These are phyloP conservation scores for Trichomycterus rosablanca DNA, from an alignment of 2,113 vertebrate species.

Conservation along the genomic window DNA sequence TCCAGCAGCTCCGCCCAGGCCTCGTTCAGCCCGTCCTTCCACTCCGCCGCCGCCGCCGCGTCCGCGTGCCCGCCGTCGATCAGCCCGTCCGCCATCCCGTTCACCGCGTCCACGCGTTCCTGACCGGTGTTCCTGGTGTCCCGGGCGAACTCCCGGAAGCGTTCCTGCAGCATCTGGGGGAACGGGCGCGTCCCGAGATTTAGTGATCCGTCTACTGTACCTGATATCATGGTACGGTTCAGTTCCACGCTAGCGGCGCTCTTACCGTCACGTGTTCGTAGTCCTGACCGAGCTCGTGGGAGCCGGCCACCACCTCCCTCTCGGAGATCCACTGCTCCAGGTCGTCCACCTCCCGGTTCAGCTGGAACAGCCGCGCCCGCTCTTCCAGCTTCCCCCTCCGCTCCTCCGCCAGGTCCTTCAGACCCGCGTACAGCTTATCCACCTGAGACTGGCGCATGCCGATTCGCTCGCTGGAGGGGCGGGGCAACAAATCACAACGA, in stretches of 20 bases:
- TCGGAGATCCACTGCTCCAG: slow-evolving; percentile 96
- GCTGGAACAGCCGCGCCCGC: slow-evolving; percentile 88
- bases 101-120: slow-evolving; percentile 87
- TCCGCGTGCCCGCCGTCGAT: slow-evolving; percentile 91
- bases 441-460: slow-evolving; percentile 96
- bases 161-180: slow-evolving; percentile 95
- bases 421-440: slow-evolving; percentile 90
- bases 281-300: slow-evolving; percentile 93
- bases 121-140: slow-evolving; percentile 94
- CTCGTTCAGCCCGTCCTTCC: slow-evolving; percentile 97
- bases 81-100: slow-evolving; percentile 88
- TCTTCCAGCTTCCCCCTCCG: slow-evolving; percentile 89
- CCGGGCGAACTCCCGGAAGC: slow-evolving; percentile 91
- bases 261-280: slow-evolving; percentile 90
- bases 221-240: too few species aligned
- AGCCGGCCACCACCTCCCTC: slow-evolving; percentile 92
- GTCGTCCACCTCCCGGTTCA: slow-evolving; percentile 93
- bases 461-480: slow-evolving; percentile 82
- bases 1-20: slow-evolving; percentile 98
- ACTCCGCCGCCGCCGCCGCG: slow-evolving; percentile 90
- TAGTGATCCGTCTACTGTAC: too few species aligned
- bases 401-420: slow-evolving; percentile 94
- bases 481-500: neutral
- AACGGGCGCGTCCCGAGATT: too few species aligned
- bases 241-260: too few species aligned